Evolutionary conservation across 2,888 invertebrate genomes (phyloP), one percentile per base, ranked within the genome.

Genomic region (Uloborus plumipes): DNA sequence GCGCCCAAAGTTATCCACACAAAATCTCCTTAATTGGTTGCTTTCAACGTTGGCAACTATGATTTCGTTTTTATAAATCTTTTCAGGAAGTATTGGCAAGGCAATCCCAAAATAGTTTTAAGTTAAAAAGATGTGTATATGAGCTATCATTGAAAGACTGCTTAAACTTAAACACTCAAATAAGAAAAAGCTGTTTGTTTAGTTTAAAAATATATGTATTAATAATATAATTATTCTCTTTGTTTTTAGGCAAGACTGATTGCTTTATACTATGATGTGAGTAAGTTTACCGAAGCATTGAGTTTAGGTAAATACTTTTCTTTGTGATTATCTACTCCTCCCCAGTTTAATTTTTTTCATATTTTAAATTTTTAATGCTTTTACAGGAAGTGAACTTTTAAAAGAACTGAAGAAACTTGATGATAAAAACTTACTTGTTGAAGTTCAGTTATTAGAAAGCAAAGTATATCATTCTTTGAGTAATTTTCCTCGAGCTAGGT

Each of bases 391-490:
- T 3, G 94, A 94, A 78, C 91, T 99, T 81, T 91, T 99, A 77
- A 94, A 93, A 88, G 99, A 99, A 90, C 91, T 99, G 85, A 99
- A 99, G 91, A 99, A 99, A 90, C 91, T 99, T 88, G 99, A 99
- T 90, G 99, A 99, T 89, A 99, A 99, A 91, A 98, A 99, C 90
- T 91, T 99, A 85, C 91, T 99, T 86, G 99, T 99, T 0, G 99
- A 99, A 91, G 99, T 99, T 15, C 97, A 99, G 88, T 91, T 99
- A 86, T 91, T 99, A 87, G 99, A 99, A 90, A 98, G 98, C 89
- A 99, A 99, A 92, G 97, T 98, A 73, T 99, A 96, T 90, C 98
- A 99, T 91, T 97, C 98, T 75, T 91, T 99, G 85, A 95, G 96
- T 89, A 99, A 99, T 91, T 91, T 99, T 88, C 97, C 98, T 3